Evolutionary conservation across 1,140 invertebrate species (phyloP).

Genomic region (Drosophila melanica): DNA sequence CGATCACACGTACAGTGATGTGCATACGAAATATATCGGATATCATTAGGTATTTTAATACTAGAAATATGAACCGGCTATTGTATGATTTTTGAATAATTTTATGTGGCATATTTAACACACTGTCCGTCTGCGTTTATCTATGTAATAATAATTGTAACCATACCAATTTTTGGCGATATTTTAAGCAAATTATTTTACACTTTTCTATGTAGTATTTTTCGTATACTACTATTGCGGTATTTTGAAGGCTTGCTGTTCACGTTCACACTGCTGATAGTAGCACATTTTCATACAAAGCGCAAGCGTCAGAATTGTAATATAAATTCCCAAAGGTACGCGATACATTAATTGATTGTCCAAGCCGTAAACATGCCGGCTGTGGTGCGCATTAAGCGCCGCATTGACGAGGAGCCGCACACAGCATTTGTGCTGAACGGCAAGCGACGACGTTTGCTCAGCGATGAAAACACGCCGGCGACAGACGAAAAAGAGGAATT

Average conservation of each 20-base stretch:
- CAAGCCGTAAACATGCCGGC: constrained; percentile 84
- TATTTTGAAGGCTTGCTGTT: not conserved
- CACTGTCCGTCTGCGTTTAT: too few relatives aligned
- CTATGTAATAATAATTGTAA: too few relatives aligned
- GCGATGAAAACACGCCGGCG: constrained; percentile 44
- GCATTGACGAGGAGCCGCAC: constrained; percentile 85
- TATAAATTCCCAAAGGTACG: constrained; percentile 24
- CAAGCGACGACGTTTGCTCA: constrained; percentile 84
- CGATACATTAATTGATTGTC: not conserved
- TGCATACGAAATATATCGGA: too few relatives aligned
- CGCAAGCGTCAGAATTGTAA: constrained; percentile 14
- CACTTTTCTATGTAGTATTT: too few relatives aligned
- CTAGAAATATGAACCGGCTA: too few relatives aligned
- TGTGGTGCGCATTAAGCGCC: constrained; percentile 86
- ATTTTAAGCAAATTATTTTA: too few relatives aligned
- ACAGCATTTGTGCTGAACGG: constrained; percentile 85
- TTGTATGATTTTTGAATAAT: too few relatives aligned
- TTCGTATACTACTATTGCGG: not conserved
- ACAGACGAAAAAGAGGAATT: constrained; percentile 60
- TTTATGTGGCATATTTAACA: too few relatives aligned
- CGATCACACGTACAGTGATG: too few relatives aligned
- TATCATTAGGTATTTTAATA: too few relatives aligned
- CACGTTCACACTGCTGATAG: constrained; percentile 22
- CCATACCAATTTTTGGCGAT: too few relatives aligned
- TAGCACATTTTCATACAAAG: constrained; percentile 18